Percentiles rank a stretch among this genome's conserved stretches.
These are phyloP conservation scores for Lithophane semibrunnea DNA, from an alignment of 2,888 invertebrate species.

Conservation along the genomic window DNA sequence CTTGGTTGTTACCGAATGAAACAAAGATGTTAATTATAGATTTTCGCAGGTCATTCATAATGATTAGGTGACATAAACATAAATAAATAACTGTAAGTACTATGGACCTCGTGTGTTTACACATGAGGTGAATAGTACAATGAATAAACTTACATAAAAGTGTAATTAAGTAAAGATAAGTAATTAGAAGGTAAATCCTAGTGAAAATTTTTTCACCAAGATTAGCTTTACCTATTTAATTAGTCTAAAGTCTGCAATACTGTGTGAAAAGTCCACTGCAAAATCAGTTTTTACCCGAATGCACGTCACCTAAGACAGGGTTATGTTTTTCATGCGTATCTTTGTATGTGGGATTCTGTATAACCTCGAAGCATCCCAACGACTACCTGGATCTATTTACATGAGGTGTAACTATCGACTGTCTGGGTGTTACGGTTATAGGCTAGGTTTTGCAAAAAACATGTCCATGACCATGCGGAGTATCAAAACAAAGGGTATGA, in stretches of 20 bases:
- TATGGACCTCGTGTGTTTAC: not conserved
- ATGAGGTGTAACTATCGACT: not conserved
- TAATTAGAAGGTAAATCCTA: not conserved
- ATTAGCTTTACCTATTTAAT: not conserved
- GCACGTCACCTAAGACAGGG: too few species aligned
- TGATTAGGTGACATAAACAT: slow-evolving; percentile 7
- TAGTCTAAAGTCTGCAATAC: not conserved
- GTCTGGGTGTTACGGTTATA: not conserved
- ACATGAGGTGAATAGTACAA: not conserved
- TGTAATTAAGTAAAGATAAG: not conserved
- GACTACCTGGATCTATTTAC: not conserved
- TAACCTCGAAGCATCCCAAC: not conserved
- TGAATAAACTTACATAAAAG: not conserved
- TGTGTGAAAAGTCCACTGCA: too few species aligned
- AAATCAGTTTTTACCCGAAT: not conserved
- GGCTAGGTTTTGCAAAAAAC: not conserved
- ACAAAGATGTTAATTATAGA: not conserved
- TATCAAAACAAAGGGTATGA: not conserved
- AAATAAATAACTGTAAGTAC: slow-evolving; percentile 16
- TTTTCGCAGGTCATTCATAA: not conserved
- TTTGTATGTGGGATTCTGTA: not conserved
- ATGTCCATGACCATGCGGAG: not conserved
- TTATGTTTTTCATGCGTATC: not conserved
- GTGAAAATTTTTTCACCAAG: not conserved
- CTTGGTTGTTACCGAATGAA: not conserved